phyloP scores from a whole-genome alignment of 2,797 vertebrate genomes.

The Thaleichthys pacificus region DNA sequence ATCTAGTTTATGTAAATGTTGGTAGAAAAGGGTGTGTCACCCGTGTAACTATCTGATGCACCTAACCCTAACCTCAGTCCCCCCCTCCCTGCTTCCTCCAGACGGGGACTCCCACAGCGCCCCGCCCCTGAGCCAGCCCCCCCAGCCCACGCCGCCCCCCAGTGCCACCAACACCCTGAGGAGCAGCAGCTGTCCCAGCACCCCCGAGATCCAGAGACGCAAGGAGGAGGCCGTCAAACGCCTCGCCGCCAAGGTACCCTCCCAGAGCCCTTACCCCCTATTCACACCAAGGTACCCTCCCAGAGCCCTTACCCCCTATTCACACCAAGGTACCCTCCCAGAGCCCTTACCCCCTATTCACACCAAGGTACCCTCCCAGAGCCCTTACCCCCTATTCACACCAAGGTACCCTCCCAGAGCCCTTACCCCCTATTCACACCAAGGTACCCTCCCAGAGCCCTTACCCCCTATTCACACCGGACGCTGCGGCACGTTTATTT shows the following conservation, averaged over 20 bases:
- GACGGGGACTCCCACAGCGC: conserved; percentile 73
- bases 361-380: conserved; percentile 68
- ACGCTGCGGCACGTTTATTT: too few relatives aligned
- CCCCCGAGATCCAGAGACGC: conserved; percentile 77
- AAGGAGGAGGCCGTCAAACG: conserved; percentile 83
- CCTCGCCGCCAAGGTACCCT: conserved; percentile 84
- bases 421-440: too few relatives aligned
- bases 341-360: too few relatives aligned
- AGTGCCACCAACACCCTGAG: conserved; percentile 71
- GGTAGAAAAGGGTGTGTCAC: too few relatives aligned
- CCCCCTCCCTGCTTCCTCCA: conserved; percentile 22
- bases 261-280: neutral
- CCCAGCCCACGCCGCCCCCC: conserved; percentile 73
- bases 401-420: conserved; percentile 72
- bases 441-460: conserved; percentile 68
- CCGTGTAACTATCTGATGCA: too few relatives aligned
- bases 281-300: too few relatives aligned
- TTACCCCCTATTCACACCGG: too few relatives aligned
- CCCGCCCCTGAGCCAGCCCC: conserved; percentile 84
- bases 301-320: too few relatives aligned
- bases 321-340: too few relatives aligned
- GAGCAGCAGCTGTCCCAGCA: conserved; percentile 65
- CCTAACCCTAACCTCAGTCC: neutral
- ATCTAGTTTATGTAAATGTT: too few relatives aligned
- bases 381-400: too few relatives aligned